Evolutionary conservation across 2,888 invertebrate species (phyloP), one percentile per base, ranked within the genome.

Genomic region (Agapetus fuscipes): DNA sequence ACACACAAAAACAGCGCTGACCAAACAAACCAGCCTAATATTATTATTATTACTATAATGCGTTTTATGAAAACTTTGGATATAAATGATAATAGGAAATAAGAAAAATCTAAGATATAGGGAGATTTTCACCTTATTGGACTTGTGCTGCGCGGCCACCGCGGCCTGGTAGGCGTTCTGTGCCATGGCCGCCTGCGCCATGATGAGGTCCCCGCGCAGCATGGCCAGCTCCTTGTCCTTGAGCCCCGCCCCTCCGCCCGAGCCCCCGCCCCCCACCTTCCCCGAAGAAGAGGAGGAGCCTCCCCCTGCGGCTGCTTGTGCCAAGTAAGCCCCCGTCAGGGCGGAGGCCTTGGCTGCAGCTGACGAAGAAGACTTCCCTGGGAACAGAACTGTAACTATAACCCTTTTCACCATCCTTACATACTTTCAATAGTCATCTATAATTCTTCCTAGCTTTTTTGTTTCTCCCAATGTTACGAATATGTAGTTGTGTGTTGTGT

Each of bases 111-210:
- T n/a, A n/a, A n/a, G n/a, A n/a, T n/a, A n/a, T n/a, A n/a, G n/a
- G n/a, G n/a, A n/a, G n/a, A n/a, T n/a, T n/a, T n/a, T 10, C 10
- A 17, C 12, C 11, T 31, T 31, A 9, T n/a, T 29, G 9, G 13
- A 30, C 32, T 37, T 37, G 14, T 30, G 33, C 15, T 31, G 28
- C n/a, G 28, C 17, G 2, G 42, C 43, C 6, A 67, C 64, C 2
- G 68, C 68, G 2, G 70, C 68, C 45, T 70, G 68, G 54, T 69
- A 67, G 0, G 68, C 66, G 14, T 68, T 68, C 48, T 70, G 66
- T 1, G 69, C 67, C 41, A 45, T 45, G 1, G 68, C 68, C 15
- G 67, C 68, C 48, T 68, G 68, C 14, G 69, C 69, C 52, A 69
- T 50, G 65, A 70, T 66, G 14, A 70, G 56, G 49, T 70, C 69